Conservation (phyloP, 2,888 invertebrate genomes). For the Deroplatys truncata region DNA sequence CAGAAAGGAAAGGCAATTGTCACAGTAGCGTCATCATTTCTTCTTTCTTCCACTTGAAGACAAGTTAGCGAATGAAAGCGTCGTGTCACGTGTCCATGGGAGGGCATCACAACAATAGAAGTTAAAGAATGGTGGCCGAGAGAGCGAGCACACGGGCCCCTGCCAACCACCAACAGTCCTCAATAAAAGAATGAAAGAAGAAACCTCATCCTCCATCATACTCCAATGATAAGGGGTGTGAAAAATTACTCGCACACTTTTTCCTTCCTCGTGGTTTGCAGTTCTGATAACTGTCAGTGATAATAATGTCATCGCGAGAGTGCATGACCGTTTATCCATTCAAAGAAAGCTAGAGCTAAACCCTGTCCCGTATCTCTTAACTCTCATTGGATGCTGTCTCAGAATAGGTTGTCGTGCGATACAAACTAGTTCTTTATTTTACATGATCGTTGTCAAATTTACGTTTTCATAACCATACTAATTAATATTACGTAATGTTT, state of each 20-base stretch:
- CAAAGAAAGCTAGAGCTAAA: too few relatives aligned
- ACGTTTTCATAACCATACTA: too few relatives aligned
- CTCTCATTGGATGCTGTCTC: too few relatives aligned
- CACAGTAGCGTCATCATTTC: conserved; percentile 8
- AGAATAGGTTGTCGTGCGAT: too few relatives aligned
- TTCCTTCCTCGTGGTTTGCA: neutral
- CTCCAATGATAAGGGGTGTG: conserved; percentile 8
- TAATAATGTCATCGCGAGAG: too few relatives aligned
- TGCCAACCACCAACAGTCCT: neutral
- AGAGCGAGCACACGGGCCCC: too few relatives aligned
- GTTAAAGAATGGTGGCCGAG: neutral
- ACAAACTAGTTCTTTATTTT: too few relatives aligned
- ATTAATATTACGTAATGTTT: too few relatives aligned
- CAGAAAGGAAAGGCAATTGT: conserved; percentile 1
- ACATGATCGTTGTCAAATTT: too few relatives aligned
- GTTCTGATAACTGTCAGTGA: too few relatives aligned
- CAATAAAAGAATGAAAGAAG: conserved; percentile 1
- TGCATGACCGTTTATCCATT: too few relatives aligned
- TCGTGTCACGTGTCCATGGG: conserved; percentile 11
- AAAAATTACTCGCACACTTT: neutral
- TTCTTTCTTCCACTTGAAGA: conserved; percentile 6
- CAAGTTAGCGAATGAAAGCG: conserved; percentile 16
- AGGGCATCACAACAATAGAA: conserved; percentile 12
- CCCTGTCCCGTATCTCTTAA: too few relatives aligned
- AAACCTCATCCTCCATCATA: neutral